phyloP scores from a whole-genome alignment of 2,113 vertebrate genomes.

The Empidonax alnorum region DNA sequence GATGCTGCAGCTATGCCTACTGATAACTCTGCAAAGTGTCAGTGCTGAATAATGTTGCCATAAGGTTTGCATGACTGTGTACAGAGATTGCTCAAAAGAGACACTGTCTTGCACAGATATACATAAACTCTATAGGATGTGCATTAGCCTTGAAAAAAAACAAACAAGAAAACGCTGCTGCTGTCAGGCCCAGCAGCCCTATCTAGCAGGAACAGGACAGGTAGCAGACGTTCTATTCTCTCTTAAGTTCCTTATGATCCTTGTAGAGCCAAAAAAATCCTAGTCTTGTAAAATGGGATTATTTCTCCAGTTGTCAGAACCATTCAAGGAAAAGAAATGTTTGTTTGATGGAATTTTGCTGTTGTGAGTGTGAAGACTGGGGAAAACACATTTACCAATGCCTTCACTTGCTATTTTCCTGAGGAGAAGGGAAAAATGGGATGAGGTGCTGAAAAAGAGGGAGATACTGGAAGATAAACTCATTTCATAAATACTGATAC shows the following conservation, averaged over 20 bases:
- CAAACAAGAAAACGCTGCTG: not conserved
- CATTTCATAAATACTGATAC: constrained; percentile 1
- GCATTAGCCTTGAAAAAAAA: not conserved
- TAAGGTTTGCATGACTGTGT: not conserved
- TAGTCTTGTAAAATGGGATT: not conserved
- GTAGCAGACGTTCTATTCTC: not conserved
- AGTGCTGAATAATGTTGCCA: not conserved
- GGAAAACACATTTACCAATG: not conserved
- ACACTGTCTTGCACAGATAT: not conserved
- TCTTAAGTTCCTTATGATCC: not conserved
- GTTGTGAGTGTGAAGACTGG: not conserved
- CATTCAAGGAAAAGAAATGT: not conserved
- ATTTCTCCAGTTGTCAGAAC: not conserved
- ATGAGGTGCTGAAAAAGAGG: not conserved
- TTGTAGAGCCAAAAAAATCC: not conserved
- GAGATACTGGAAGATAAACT: not conserved
- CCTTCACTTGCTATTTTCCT: not conserved
- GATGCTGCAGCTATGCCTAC: not conserved
- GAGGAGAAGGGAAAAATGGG: not conserved
- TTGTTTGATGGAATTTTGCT: not conserved
- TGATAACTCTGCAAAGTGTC: not conserved
- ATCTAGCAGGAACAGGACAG: not conserved
- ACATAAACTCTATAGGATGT: not conserved
- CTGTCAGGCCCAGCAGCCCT: not conserved
- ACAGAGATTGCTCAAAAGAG: not conserved